Conservation (phyloP, 2,888 invertebrate species). For the Hydropsyche betteni region DNA sequence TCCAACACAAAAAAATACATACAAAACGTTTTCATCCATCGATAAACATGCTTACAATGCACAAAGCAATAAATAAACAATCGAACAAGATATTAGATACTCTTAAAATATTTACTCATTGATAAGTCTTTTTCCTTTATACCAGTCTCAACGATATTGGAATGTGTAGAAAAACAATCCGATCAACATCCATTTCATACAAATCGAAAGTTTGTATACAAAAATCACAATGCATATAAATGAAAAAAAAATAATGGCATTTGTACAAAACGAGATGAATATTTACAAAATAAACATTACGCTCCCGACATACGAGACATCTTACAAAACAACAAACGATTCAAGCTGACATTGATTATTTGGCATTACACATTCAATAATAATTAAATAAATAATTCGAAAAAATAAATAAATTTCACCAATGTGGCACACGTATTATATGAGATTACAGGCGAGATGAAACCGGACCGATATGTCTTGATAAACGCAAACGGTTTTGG, state of each 20-base stretch:
- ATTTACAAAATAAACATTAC: conserved; percentile 1
- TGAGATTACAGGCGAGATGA: background rate
- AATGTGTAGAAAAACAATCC: background rate
- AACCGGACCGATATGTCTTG: conserved; percentile 15
- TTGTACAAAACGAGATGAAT: background rate
- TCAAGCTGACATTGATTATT: conserved; percentile 12
- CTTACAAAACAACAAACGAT: background rate
- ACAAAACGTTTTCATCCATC: background rate
- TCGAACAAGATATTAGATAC: background rate
- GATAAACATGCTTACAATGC: conserved; percentile 8
- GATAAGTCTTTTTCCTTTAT: conserved; percentile 16
- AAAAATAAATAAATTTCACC: conserved; percentile 10
- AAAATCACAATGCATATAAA: background rate
- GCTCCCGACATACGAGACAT: too few species aligned
- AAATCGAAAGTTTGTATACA: background rate
- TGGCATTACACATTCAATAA: conserved; percentile 11
- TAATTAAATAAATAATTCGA: conserved; percentile 12
- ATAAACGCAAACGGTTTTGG: background rate
- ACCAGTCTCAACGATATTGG: conserved; percentile 25
- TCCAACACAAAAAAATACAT: background rate
- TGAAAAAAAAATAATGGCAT: conserved; percentile 10
- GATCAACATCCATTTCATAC: too few species aligned
- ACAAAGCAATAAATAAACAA: conserved; percentile 9
- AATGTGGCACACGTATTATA: conserved; percentile 17
- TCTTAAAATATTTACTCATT: background rate